Percentiles rank a stretch among this genome's conserved stretches.
phyloP scores from a whole-genome alignment of 2,888 invertebrate species.

The Ophion ventricosus region DNA sequence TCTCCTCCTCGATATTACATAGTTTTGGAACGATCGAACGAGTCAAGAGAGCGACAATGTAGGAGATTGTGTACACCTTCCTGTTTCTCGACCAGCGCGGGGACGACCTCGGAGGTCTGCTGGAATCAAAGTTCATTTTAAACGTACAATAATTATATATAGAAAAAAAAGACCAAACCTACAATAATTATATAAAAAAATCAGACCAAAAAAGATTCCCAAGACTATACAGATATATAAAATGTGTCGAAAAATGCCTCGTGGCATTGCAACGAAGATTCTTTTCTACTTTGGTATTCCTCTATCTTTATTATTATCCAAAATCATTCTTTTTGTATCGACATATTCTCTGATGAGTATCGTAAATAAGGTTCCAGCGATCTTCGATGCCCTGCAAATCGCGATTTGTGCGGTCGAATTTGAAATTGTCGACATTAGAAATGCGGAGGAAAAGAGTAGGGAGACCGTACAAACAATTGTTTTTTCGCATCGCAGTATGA shows the following conservation, averaged over 20 bases:
- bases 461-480: background rate
- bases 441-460: background rate
- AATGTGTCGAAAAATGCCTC: background rate
- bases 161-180: slow-evolving; percentile 12
- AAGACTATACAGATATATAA: background rate
- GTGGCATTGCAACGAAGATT: background rate
- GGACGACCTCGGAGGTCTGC: slow-evolving; percentile 12
- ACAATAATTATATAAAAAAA: slow-evolving; percentile 35
- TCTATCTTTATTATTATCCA: background rate
- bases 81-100: background rate
- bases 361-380: too few species aligned
- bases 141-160: slow-evolving; percentile 43
- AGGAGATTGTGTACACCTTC: background rate
- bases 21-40: slow-evolving; percentile 36
- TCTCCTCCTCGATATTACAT: slow-evolving; percentile 14
- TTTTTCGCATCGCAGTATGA: background rate
- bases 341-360: too few species aligned
- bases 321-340: too few species aligned
- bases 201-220: background rate
- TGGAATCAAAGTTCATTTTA: slow-evolving; percentile 37
- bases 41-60: slow-evolving; percentile 1
- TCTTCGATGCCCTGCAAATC: too few species aligned
- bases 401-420: too few species aligned
- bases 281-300: slow-evolving; percentile 1
- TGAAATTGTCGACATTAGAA: too few species aligned